Evolutionary conservation across 2,888 invertebrate species (phyloP), one percentile per base, ranked within the genome.

Genomic region (Pegoplata infirma): DNA sequence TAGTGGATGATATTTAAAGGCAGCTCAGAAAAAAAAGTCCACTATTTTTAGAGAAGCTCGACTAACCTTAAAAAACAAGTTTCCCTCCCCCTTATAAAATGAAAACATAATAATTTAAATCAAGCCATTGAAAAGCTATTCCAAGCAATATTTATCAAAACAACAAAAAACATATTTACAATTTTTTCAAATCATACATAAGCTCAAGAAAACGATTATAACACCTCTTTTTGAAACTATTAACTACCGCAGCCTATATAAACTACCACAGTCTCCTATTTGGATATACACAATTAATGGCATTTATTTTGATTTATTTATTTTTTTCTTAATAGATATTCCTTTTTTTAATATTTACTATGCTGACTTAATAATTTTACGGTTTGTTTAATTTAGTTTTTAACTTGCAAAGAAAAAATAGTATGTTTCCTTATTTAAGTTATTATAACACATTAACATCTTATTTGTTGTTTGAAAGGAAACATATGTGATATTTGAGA

Each of bases 401-500:
- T n/a, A 12, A 40, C 17, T 10, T 44, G 64, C 56, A 12, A 14
- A 19, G 6, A 49, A 49, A 58, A 32, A 46, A 64, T 64, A 1
- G 8, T 55, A 76, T 71, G 66, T 71, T 71, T 76, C 64, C 71
- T 53, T 64, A 61, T 55, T 47, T 8, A 53, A 44, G 49, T 40
- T 28, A 40, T 59, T 1, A n/a, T 21, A 16, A 61, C n/a, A 19
- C 69, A 56, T 7, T 4, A 46, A 28, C 16, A 19, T 61, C 16
- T 36, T 44, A 44, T 63, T 51, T 64, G 56, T 56, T 56, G 36
- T 59, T 58, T 47, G 23, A 58, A 73, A 72, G 84, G 85, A 86
- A 84, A 83, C 86, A 84, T 84, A 87, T 86, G 86, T 86, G 86
- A 86, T 86, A 86, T 82, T 75, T 86, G 86, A 86, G 87, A 86